Evolutionary conservation across 2,888 invertebrate genomes (phyloP), one percentile per base, ranked within the genome.

Genomic region (Dicranocentrus wangi): DNA sequence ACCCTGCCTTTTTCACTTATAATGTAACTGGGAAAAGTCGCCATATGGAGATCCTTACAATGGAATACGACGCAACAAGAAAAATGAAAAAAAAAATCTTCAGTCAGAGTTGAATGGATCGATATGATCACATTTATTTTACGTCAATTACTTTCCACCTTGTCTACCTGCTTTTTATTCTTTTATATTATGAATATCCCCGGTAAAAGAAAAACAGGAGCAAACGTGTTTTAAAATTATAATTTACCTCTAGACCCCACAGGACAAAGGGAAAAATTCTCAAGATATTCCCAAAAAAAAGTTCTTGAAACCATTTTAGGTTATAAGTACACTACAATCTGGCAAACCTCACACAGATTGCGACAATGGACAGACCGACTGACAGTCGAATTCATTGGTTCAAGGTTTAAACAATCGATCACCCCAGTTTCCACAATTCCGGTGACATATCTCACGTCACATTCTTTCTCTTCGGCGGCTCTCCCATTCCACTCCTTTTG

Each of bases 381-480:
- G 60, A 76, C n/a, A n/a, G n/a, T n/a, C 51, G 68, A 76, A 76
- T 69, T 61, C 76, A 61, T 69, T 47, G 76, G 76, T 76, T 69
- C 69, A 76, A 28, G 76, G 76, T 58, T 61, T 28, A 25, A 17
- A 61, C 61, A 70, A 78, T 78, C 70, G 63, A 78, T 78, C 77
- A 78, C 69, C 69, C 70, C 51, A 70, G 61, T 47, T 70, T 70
- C 51, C 42, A 60, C 47, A 70, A 70, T 78, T 61, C 63, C 51
- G 70, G 77, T 78, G 63, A 70, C 63, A 78, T 70, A 70, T 70
- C 68, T 43, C 68, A 77, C 42, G 69, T 68, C 76, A 69, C 76
- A 68, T 68, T 77, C 61, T 58, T 69, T 32, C 66, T 43, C 58
- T 55, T 65, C 66, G 55, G 25, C 61, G n/a, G n/a, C 32, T 53